Evolutionary conservation across 1,140 invertebrate genomes (phyloP).

Genomic region (Bombus picipes): DNA sequence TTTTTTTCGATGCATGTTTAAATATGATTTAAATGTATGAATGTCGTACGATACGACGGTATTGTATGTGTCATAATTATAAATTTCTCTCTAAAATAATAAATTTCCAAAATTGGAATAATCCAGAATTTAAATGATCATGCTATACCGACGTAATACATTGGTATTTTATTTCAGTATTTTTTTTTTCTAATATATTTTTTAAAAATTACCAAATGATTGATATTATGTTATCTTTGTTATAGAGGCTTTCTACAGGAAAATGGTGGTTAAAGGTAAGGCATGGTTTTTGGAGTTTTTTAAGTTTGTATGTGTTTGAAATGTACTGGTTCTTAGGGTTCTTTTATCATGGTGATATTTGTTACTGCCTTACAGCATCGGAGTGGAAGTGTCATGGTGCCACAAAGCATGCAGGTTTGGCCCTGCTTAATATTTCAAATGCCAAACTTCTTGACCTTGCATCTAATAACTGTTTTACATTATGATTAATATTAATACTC

Average conservation of each 20-base stretch:
- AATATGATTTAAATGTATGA: conserved; percentile 21
- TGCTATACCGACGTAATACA: conserved; percentile 42
- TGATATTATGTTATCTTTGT: conserved; percentile 70
- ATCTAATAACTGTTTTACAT: conserved; percentile 9
- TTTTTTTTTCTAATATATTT: conserved; percentile 5
- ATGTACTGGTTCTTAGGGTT: conserved; percentile 72
- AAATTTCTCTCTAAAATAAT: neutral
- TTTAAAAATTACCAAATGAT: conserved; percentile 19
- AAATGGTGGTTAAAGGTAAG: conserved; percentile 86
- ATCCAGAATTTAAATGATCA: neutral
- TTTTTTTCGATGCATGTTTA: conserved; percentile 51
- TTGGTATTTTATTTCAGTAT: conserved; percentile 37
- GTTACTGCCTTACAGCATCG: conserved; percentile 59
- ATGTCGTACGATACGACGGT: conserved; percentile 28
- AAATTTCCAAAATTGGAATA: neutral
- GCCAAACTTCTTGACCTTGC: conserved; percentile 28
- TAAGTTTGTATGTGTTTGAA: conserved; percentile 48
- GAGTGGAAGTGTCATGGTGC: conserved; percentile 54
- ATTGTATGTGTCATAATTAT: conserved; percentile 29
- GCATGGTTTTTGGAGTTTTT: conserved; percentile 66
- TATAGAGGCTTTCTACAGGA: conserved; percentile 85
- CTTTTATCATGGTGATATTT: conserved; percentile 58
- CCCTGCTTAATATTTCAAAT: conserved; percentile 27
- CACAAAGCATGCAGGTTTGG: conserved; percentile 55
- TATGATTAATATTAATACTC: neutral